Base-by-base conservation (phyloP, 2,888 invertebrate species). In the Drosophila paranaensis region DNA sequence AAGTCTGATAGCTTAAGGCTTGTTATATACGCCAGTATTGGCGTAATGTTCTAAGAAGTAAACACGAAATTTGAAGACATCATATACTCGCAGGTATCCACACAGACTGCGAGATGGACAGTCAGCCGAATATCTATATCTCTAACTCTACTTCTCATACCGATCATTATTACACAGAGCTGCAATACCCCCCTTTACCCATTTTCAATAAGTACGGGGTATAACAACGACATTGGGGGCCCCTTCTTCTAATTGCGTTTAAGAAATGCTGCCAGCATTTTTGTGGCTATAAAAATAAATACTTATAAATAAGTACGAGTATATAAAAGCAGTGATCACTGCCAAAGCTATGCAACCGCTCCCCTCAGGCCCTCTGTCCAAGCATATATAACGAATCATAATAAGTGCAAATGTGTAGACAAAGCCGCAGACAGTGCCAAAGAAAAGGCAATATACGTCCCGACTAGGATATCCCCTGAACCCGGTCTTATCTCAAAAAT, bases 241-340 rank as follows among this genome's bases (percentile, higher is more conserved):
- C 77, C 81, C 86, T 77, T 53, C 37, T 45, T 78, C 75, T 81
- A 79, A 87, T 87, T 87, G 82, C 82, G 74, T 71, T 76, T 66
- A 81, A 87, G 74, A 82, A 81, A 69, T 61, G 74, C 70, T 80
- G 87, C 69, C 88, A 84, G 57, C 71, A 57, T 74, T 77, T 74
- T 67, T 83, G 60, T 30, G 68, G 57, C 64, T 77, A 74, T 75
- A 83, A 74, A 77, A 82, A 80, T 81, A 80, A 75, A 76, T 77
- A 73, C 74, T 80, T 79, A 87, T 80, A 76, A 60, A 70, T 65
- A 75, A 71, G 79, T 33, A 33, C 30, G 30, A 33, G 30, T 75
- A 73, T 78, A 67, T 81, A 74, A 77, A 65, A 57, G n/a, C 71
- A 66, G 55, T 61, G 77, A 77, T 58, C 68, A 67, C 40, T 81